Percentiles rank a stretch among this genome's conserved stretches.
Evolutionary conservation across 2,113 vertebrate genomes (phyloP).

Genomic region (Gavialis gangeticus): DNA sequence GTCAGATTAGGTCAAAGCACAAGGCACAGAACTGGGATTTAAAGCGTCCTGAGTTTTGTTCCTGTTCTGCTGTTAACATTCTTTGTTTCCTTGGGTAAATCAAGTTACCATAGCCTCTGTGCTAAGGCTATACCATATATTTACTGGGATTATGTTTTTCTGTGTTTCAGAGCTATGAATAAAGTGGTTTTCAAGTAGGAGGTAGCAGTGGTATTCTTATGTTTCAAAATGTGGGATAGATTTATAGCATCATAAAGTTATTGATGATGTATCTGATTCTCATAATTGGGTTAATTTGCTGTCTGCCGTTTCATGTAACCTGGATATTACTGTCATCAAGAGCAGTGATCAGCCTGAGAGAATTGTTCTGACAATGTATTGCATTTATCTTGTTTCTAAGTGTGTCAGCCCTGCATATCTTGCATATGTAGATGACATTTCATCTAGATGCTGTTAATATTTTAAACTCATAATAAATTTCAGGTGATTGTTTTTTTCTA

Average conservation of each 20-base stretch:
- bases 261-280: background rate
- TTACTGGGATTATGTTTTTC: background rate
- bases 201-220: background rate
- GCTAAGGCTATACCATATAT: background rate
- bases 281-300: background rate
- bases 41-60: background rate
- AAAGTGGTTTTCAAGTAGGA: background rate
- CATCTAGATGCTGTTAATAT: conserved; percentile 19
- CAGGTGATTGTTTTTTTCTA: background rate
- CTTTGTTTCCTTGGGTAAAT: background rate
- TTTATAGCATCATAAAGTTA: background rate
- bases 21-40: background rate
- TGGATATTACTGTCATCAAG: background rate
- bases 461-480: conserved; percentile 46
- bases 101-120: background rate
- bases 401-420: conserved; percentile 5
- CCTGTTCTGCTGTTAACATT: background rate
- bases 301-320: background rate
- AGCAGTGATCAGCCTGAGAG: background rate
- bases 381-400: background rate
- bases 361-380: background rate
- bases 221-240: background rate
- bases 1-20: background rate
- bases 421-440: background rate
- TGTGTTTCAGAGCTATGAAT: background rate